Conservation (phyloP, 2,888 invertebrate species). For the Phragmatobia fuliginosa region DNA sequence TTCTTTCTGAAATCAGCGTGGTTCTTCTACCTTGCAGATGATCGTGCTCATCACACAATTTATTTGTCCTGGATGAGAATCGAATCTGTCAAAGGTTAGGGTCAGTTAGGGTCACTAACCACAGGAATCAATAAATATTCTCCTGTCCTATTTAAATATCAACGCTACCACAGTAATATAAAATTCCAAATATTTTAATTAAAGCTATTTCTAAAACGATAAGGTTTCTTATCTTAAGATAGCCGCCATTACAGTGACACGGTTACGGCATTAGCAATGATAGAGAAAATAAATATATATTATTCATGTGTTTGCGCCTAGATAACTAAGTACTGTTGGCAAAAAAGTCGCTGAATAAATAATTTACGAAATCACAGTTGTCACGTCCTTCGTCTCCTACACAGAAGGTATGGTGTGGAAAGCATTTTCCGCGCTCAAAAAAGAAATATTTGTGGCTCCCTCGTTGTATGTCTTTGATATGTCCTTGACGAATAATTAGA, state of each 20-base stretch:
- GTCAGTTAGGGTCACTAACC: not conserved
- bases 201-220: conserved; percentile 31
- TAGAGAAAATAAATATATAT: conserved; percentile 38
- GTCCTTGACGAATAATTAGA: too few relatives aligned
- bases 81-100: too few relatives aligned
- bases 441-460: too few relatives aligned
- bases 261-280: conserved; percentile 43
- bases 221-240: conserved; percentile 46
- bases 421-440: too few relatives aligned
- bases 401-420: too few relatives aligned
- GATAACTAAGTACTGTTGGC: not conserved
- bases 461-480: too few relatives aligned
- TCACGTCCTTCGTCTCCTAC: too few relatives aligned
- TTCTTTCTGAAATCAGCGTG: too few relatives aligned
- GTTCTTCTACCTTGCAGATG: too few relatives aligned
- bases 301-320: conserved; percentile 13
- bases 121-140: not conserved
- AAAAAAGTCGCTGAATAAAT: not conserved
- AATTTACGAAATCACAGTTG: too few relatives aligned
- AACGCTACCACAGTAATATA: conserved; percentile 7
- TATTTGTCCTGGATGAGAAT: not conserved
- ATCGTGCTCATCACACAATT: not conserved
- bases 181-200: conserved; percentile 26
- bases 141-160: not conserved
- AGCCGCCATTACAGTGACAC: conserved; percentile 47